These are phyloP conservation scores for Argyra leucocephala DNA, from an alignment of 2,888 invertebrate species.

Conservation along the genomic window DNA sequence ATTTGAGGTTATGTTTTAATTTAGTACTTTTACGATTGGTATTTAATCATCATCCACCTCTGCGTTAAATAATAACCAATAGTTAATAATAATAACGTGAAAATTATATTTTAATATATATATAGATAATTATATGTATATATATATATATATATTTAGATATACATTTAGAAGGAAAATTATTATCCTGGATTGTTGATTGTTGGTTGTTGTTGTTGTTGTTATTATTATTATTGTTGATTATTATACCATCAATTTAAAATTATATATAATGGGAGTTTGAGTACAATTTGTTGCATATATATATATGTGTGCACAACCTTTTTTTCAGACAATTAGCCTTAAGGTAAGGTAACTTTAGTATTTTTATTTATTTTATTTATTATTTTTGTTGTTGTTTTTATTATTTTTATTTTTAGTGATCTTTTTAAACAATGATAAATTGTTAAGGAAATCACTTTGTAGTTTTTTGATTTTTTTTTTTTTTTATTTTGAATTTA, in stretches of 20 bases:
- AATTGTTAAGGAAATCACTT: conserved; percentile 6
- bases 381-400: no score
- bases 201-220: no score
- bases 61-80: not conserved
- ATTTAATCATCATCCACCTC: conserved; percentile 17
- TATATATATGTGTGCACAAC: not conserved
- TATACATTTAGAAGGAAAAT: not conserved
- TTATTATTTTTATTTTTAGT: no score
- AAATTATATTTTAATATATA: not conserved
- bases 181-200: not conserved
- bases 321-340: conserved; percentile 6
- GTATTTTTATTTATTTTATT: no score
- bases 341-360: not conserved
- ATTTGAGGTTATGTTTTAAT: conserved; percentile 20
- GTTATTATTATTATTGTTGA: not conserved
- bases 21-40: conserved; percentile 19
- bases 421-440: conserved; percentile 6
- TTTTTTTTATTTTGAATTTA: not conserved
- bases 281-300: not conserved
- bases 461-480: no score
- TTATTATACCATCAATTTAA: not conserved
- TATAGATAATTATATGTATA: not conserved
- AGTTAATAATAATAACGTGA: conserved; percentile 3
- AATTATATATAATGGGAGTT: not conserved
- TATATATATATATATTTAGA: no score